Conservation (phyloP, 2,113 vertebrate genomes). For the Chelonoidis abingdonii region DNA sequence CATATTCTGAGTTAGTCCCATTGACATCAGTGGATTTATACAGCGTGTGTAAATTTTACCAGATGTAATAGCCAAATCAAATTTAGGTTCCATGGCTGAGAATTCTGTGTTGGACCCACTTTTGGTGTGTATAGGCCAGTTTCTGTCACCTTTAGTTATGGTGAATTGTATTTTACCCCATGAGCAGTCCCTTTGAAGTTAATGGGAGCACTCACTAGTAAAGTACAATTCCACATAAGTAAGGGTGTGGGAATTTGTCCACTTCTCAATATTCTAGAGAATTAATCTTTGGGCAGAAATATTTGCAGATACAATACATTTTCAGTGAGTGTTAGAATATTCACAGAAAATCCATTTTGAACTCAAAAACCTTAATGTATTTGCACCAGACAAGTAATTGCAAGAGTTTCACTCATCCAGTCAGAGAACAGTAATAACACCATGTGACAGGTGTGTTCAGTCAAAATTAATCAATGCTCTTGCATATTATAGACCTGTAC, state of each 20-base stretch:
- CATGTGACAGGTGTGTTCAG: slow-evolving; percentile 3
- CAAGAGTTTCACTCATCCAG: not conserved
- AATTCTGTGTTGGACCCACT: not conserved
- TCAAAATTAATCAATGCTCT: not conserved
- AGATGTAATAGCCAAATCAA: not conserved
- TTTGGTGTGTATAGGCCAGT: not conserved
- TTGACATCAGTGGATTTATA: not conserved
- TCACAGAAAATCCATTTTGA: not conserved
- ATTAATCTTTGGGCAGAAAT: not conserved
- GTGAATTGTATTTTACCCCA: not conserved
- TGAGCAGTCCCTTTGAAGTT: not conserved
- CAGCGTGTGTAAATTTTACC: not conserved
- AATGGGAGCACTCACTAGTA: not conserved
- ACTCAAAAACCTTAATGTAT: not conserved
- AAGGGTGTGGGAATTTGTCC: not conserved
- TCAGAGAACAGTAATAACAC: slow-evolving; percentile 21
- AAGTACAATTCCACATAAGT: not conserved
- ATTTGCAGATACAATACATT: not conserved
- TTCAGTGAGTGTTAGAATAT: not conserved
- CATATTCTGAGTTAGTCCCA: not conserved
- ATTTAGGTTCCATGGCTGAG: no score
- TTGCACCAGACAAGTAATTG: slow-evolving; percentile 14
- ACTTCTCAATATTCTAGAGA: not conserved
- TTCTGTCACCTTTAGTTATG: not conserved
- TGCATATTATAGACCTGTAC: not conserved